phyloP scores from a whole-genome alignment of 2,888 invertebrate species.

The Tortrix viridana region DNA sequence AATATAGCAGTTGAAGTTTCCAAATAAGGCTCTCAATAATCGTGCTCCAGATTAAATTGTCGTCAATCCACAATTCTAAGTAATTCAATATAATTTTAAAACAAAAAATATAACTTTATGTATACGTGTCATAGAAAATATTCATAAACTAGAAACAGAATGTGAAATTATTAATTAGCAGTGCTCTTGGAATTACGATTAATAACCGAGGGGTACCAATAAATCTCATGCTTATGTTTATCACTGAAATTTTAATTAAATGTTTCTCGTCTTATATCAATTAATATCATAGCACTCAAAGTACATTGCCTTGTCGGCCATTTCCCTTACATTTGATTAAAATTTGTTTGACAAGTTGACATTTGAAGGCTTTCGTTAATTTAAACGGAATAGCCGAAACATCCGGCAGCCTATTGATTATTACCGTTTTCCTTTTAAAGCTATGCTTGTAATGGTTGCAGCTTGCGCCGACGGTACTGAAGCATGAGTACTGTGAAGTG shows the following conservation, averaged over 20 bases:
- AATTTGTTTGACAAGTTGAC: constrained; percentile 37
- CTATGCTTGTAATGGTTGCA: background rate
- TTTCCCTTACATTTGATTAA: constrained; percentile 36
- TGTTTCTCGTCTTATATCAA: constrained; percentile 32
- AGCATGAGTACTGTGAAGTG: background rate
- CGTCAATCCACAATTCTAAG: no score
- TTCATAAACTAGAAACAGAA: background rate
- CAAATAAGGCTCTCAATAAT: no score
- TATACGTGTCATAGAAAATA: background rate
- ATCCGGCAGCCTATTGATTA: constrained; percentile 21
- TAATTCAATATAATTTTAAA: no score
- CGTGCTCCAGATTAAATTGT: no score
- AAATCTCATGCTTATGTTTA: constrained; percentile 34
- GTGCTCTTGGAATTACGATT: constrained; percentile 8
- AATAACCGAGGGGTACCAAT: constrained; percentile 17
- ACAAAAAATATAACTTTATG: no score
- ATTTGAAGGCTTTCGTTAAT: constrained; percentile 36
- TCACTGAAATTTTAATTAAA: constrained; percentile 38
- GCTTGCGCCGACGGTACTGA: no score
- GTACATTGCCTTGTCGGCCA: constrained; percentile 28
- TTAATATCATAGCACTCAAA: constrained; percentile 30
- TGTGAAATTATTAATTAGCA: constrained; percentile 8
- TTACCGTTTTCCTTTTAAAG: constrained; percentile 13
- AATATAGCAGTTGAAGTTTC: no score
- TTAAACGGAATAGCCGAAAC: constrained; percentile 31